Conservation (phyloP, 2,888 invertebrate species). For the Metallyticus violacea region DNA sequence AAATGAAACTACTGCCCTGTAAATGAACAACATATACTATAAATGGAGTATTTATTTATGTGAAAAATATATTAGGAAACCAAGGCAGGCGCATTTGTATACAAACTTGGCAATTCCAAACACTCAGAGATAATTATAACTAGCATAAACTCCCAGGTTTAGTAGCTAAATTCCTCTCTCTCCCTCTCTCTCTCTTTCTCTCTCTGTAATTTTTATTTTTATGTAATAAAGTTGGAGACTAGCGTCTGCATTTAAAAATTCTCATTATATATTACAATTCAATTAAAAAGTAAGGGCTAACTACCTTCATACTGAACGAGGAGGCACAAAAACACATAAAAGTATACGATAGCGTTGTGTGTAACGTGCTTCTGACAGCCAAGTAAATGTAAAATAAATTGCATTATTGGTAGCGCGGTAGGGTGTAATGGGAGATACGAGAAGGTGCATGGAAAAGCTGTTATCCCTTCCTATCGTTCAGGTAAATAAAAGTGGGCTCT, state of each 20-base stretch:
- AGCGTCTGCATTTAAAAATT: too few species aligned
- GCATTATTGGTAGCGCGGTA: too few species aligned
- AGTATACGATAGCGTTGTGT: too few species aligned
- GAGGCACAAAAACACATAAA: too few species aligned
- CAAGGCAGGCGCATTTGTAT: not conserved
- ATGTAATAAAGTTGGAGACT: too few species aligned
- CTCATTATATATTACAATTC: not conserved
- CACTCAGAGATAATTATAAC: not conserved
- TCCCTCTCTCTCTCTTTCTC: too few species aligned
- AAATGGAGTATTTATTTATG: not conserved
- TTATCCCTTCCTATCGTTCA: not conserved
- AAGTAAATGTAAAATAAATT: not conserved
- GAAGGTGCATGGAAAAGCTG: too few species aligned
- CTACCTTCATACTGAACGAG: too few species aligned
- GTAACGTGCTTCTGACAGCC: not conserved
- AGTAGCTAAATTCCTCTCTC: too few species aligned
- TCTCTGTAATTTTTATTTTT: not conserved
- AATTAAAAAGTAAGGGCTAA: not conserved
- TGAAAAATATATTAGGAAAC: not conserved
- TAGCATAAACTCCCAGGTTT: not conserved
- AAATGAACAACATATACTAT: too few species aligned
- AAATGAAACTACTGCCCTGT: not conserved
- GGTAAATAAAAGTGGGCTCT: not conserved
- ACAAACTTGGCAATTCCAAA: not conserved
- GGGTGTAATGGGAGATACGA: too few species aligned